Evolutionary conservation across 2,888 invertebrate species (phyloP).

Genomic region (Sicus ferrugineus): DNA sequence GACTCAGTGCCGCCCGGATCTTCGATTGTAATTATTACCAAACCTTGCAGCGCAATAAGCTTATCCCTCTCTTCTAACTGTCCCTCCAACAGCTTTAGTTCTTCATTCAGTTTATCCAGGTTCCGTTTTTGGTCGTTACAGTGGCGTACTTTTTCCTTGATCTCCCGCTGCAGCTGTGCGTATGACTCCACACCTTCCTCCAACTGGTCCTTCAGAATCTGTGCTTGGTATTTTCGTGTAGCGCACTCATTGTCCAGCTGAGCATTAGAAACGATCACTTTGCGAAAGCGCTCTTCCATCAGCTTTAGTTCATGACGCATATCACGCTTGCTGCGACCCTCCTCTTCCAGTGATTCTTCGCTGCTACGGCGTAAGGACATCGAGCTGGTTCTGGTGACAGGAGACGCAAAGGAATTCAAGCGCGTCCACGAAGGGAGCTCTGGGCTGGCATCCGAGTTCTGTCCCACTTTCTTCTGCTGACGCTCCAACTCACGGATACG

Average conservation of each 20-base stretch:
- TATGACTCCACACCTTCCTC: slow-evolving; percentile 94
- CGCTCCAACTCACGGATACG: slow-evolving; percentile 96
- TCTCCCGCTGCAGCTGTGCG: slow-evolving; percentile 81
- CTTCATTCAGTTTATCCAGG: slow-evolving; percentile 77
- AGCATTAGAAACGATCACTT: slow-evolving; percentile 98
- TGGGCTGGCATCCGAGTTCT: slow-evolving; percentile 76
- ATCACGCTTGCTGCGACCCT: slow-evolving; percentile 75
- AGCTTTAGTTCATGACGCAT: slow-evolving; percentile 69
- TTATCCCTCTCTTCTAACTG: slow-evolving; percentile 89
- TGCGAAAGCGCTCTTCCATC: slow-evolving; percentile 96
- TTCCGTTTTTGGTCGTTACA: slow-evolving; percentile 87
- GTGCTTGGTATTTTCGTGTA: slow-evolving; percentile 93
- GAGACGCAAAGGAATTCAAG: slow-evolving; percentile 43
- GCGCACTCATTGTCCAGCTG: slow-evolving; percentile 99
- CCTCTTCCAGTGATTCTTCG: slow-evolving; percentile 65
- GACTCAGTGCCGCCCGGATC: slow-evolving; percentile 68
- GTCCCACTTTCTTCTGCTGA: slow-evolving; percentile 92
- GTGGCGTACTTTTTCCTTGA: slow-evolving; percentile 84
- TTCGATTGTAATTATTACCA: slow-evolving; percentile 82
- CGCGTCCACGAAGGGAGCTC: slow-evolving; percentile 63
- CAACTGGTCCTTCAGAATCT: slow-evolving; percentile 90
- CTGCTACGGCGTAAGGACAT: slow-evolving; percentile 85
- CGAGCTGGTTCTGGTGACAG: slow-evolving; percentile 57
- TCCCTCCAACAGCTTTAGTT: slow-evolving; percentile 77
- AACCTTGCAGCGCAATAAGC: slow-evolving; percentile 86